A percentile compares a stretch with the other conserved stretches of the same genome.
Evolutionary conservation across 2,888 invertebrate species (phyloP).

Genomic region (Polylopha cassiicola): DNA sequence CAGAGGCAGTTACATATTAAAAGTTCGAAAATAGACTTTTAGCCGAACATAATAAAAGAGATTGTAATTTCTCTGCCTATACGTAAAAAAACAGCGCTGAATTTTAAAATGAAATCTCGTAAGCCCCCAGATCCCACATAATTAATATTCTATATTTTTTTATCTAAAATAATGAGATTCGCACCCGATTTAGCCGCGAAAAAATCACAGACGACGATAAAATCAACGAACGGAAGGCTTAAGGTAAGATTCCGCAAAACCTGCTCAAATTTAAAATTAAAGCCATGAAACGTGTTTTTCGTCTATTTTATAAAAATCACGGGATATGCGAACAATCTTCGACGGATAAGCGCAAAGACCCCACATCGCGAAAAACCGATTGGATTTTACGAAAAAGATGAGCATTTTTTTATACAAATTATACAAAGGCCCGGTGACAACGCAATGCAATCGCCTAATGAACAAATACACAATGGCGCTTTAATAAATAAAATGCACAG

Average conservation of each 20-base stretch:
- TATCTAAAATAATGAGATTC: constrained; percentile 56
- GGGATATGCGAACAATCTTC: constrained; percentile 73
- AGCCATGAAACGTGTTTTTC: constrained; percentile 78
- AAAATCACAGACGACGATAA: constrained; percentile 47
- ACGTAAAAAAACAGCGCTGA: neutral
- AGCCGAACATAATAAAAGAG: too few relatives aligned
- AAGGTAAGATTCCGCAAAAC: constrained; percentile 69
- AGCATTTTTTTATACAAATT: constrained; percentile 30
- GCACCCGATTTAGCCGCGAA: constrained; percentile 48
- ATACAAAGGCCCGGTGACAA: constrained; percentile 45
- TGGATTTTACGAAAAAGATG: constrained; percentile 24
- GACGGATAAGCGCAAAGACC: constrained; percentile 51
- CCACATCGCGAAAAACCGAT: constrained; percentile 29
- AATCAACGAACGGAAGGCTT: constrained; percentile 64
- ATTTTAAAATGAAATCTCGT: constrained; percentile 11
- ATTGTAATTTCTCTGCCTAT: too few relatives aligned
- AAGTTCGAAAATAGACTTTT: too few relatives aligned
- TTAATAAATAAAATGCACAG: constrained; percentile 70
- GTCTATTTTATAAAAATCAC: constrained; percentile 75
- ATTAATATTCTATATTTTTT: constrained; percentile 64
- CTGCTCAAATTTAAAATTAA: constrained; percentile 78
- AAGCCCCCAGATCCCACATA: constrained; percentile 45
- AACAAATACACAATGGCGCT: constrained; percentile 63
- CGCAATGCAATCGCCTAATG: constrained; percentile 68
- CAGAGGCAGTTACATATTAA: too few relatives aligned